These are phyloP conservation scores for Agrochola lychnidis DNA, from an alignment of 2,888 invertebrate genomes.

Conservation along the genomic window DNA sequence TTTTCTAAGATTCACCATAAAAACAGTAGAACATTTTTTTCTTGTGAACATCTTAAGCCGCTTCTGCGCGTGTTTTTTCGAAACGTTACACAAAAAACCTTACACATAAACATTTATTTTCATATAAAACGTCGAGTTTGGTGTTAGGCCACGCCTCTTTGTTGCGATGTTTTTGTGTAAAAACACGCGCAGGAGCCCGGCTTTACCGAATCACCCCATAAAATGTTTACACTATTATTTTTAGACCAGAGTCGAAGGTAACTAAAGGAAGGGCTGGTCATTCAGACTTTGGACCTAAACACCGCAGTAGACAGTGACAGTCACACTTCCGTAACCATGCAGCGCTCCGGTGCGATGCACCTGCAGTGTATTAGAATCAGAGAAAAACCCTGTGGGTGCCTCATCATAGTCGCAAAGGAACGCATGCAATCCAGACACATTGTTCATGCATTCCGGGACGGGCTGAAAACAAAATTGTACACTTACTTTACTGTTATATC, in stretches of 20 bases:
- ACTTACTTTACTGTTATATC: neutral
- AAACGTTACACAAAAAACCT: too few relatives aligned
- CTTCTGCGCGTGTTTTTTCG: too few relatives aligned
- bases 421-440: neutral
- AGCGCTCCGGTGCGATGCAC: conserved; percentile 6
- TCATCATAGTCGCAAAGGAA: neutral
- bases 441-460: neutral
- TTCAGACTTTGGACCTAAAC: neutral
- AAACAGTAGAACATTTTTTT: neutral
- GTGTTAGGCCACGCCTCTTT: too few relatives aligned
- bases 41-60: too few relatives aligned
- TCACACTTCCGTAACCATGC: neutral
- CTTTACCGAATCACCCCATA: neutral
- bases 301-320: neutral
- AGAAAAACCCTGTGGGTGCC: neutral
- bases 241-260: neutral
- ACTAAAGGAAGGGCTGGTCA: neutral
- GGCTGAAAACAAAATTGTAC: conserved; percentile 19
- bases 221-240: neutral
- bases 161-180: too few relatives aligned
- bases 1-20: neutral
- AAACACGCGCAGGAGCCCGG: too few relatives aligned
- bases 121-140: too few relatives aligned
- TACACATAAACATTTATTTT: too few relatives aligned
- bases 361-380: fast-evolving